A percentile compares a stretch with the other conserved stretches of the same genome.
Conservation (phyloP, 2,888 invertebrate genomes). For the Pseudococcus jackbeardsleyi region DNA sequence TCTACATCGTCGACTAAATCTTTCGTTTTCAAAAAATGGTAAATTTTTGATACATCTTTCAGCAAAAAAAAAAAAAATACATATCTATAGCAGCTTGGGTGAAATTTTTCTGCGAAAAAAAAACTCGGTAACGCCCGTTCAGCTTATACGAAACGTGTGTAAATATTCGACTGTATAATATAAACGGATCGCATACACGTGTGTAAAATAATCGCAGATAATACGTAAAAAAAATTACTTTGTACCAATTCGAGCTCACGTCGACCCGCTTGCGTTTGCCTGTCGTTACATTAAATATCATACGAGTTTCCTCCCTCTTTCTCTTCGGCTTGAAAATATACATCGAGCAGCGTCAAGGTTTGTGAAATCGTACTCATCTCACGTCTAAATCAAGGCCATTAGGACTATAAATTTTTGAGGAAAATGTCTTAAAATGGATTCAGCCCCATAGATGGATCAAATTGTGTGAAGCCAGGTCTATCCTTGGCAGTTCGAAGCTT, state of each 20-base stretch:
- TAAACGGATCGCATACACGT: background rate
- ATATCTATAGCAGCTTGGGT: no score
- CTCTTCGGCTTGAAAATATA: background rate
- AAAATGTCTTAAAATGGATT: background rate
- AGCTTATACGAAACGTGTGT: background rate
- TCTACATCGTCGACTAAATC: background rate
- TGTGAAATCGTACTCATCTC: background rate
- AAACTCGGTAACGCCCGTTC: background rate
- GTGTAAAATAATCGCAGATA: background rate
- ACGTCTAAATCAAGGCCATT: background rate
- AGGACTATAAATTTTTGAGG: background rate
- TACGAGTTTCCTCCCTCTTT: background rate
- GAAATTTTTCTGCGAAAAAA: background rate
- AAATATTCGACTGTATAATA: background rate
- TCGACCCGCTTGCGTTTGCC: background rate
- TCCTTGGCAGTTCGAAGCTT: no score
- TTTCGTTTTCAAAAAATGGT: background rate
- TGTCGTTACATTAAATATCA: background rate
- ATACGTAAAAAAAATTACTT: constrained; percentile 2
- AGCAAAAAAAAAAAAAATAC: no score
- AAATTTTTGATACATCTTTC: no score
- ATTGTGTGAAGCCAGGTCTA: background rate
- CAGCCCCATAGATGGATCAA: background rate
- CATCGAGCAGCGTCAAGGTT: background rate
- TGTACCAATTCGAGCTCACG: background rate